Percentiles rank a stretch among this genome's conserved stretches.
phyloP scores from a whole-genome alignment of 2,888 invertebrate genomes.

The Hirtodrosophila alboralis region DNA sequence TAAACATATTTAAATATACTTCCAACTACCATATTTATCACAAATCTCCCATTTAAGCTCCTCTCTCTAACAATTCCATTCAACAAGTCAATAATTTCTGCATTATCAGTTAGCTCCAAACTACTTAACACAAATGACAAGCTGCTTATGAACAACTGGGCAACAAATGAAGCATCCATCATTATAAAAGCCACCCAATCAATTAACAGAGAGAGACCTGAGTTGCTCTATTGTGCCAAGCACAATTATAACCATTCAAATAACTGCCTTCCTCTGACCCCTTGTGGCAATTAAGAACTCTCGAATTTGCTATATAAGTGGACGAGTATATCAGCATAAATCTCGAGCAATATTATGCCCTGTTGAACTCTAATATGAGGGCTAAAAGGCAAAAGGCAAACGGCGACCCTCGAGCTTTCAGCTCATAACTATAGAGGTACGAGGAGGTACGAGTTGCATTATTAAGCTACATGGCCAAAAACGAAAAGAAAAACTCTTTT shows the following conservation, averaged over 20 bases:
- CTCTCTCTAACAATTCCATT: conserved; percentile 11
- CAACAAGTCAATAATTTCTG: conserved; percentile 47
- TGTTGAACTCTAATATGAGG: conserved; percentile 47
- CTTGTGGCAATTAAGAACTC: conserved; percentile 56
- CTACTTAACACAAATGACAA: conserved; percentile 53
- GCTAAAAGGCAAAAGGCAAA: conserved; percentile 32
- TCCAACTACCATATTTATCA: neutral
- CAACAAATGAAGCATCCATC: conserved; percentile 71
- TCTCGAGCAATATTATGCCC: conserved; percentile 50
- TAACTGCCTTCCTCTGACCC: conserved; percentile 45
- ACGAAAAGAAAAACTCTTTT: conserved; percentile 36
- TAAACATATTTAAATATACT: too few relatives aligned
- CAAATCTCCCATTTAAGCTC: neutral
- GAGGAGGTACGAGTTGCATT: conserved; percentile 43
- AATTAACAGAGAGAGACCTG: conserved; percentile 51
- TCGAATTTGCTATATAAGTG: conserved; percentile 45
- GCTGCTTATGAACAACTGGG: conserved; percentile 45
- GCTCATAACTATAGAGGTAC: too few relatives aligned
- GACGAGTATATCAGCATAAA: conserved; percentile 57
- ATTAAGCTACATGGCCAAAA: conserved; percentile 54
- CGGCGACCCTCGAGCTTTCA: conserved; percentile 15
- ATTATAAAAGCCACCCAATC: conserved; percentile 62
- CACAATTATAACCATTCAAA: conserved; percentile 48
- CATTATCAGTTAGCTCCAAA: conserved; percentile 25
- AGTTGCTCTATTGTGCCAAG: conserved; percentile 16